Conservation (phyloP, 2,113 vertebrate genomes). For the Equus quagga region DNA sequence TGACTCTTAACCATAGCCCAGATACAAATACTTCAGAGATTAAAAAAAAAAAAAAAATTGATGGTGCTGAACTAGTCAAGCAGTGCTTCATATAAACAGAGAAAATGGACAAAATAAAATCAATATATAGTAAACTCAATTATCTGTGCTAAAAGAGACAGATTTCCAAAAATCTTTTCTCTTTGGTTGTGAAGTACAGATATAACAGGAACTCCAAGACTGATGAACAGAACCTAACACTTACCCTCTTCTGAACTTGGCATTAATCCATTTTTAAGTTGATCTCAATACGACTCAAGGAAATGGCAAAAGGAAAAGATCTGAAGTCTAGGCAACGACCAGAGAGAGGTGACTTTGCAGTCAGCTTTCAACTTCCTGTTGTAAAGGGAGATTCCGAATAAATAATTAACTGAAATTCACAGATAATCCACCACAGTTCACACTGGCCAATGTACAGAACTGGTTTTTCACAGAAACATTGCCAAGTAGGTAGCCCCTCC, state of each 20-base stretch:
- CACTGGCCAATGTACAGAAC: background rate
- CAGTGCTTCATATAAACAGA: constrained; percentile 43
- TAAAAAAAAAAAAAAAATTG: background rate
- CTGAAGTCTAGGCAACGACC: background rate
- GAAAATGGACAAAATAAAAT: constrained; percentile 51
- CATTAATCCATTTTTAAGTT: constrained; percentile 54
- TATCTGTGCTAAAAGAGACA: background rate
- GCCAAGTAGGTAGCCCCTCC: background rate
- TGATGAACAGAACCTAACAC: background rate
- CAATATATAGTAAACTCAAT: background rate
- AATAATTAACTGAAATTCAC: constrained; percentile 2
- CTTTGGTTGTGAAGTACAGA: background rate
- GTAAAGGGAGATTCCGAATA: background rate
- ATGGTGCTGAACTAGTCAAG: background rate
- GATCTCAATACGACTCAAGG: background rate
- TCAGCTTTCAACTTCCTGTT: background rate
- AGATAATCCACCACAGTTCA: background rate
- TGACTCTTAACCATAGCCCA: constrained; percentile 59
- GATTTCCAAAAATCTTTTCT: background rate
- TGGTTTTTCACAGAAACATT: background rate
- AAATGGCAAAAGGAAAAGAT: background rate
- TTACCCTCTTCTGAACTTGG: background rate
- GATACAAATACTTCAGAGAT: constrained; percentile 51
- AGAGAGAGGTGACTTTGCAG: background rate
- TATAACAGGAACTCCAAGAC: background rate